Conservation (phyloP, 2,888 invertebrate genomes). For the Gastracanthus pulcherrimus region DNA sequence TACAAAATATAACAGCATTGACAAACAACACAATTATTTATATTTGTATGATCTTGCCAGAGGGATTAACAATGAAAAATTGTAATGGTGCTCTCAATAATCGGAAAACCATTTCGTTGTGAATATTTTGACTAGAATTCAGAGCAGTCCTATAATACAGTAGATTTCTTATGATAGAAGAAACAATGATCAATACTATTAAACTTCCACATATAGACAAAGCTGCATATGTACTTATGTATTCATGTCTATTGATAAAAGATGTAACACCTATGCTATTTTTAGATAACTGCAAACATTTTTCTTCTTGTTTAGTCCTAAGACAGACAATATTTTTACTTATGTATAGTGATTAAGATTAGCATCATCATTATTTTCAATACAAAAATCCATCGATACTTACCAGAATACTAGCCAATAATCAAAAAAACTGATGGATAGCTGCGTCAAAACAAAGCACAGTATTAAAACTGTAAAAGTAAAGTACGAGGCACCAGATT, state of each 20-base stretch:
- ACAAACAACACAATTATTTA: neutral
- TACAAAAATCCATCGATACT: constrained; percentile 61
- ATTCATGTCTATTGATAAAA: neutral
- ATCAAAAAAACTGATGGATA: constrained; percentile 85
- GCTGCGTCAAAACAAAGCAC: constrained; percentile 83
- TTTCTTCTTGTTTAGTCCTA: constrained; percentile 34
- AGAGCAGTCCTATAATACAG: constrained; percentile 85
- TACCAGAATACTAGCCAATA: constrained; percentile 90
- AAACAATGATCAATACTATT: constrained; percentile 76
- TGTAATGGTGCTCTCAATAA: constrained; percentile 87
- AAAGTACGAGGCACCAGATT: constrained; percentile 82
- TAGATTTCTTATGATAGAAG: constrained; percentile 71
- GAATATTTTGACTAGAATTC: constrained; percentile 84
- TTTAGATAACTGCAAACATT: neutral
- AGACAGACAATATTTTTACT: neutral
- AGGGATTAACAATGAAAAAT: constrained; percentile 83
- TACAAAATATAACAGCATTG: neutral
- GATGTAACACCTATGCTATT: neutral
- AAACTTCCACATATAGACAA: constrained; percentile 80
- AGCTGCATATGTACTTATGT: constrained; percentile 60
- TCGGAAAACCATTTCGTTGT: constrained; percentile 87
- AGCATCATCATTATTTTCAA: neutral
- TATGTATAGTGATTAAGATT: neutral
- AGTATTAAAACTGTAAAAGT: constrained; percentile 80
- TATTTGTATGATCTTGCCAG: constrained; percentile 44